Evolutionary conservation across 2,888 invertebrate species (phyloP).

Genomic region (Mesorhabditis sp.): DNA sequence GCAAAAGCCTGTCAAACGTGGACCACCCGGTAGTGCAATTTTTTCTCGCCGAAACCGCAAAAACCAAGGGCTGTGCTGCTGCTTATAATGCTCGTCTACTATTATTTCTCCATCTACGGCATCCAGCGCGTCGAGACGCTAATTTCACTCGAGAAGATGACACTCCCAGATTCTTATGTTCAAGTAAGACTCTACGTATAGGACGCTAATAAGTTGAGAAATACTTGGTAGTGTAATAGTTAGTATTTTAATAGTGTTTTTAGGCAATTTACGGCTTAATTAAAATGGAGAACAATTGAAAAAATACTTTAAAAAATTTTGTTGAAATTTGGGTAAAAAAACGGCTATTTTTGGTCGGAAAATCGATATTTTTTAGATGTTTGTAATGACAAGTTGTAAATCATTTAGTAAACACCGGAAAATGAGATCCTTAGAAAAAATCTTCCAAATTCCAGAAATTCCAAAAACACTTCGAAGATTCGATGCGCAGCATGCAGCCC

Average conservation of each 20-base stretch:
- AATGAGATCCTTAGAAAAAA: background rate
- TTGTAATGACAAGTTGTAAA: too few relatives aligned
- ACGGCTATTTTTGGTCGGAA: too few relatives aligned
- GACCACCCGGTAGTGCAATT: conserved; percentile 23
- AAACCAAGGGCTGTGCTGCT: conserved; percentile 14
- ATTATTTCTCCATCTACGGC: conserved; percentile 39
- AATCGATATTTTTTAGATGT: too few relatives aligned
- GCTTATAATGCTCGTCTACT: conserved; percentile 37
- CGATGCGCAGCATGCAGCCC: conserved; percentile 49
- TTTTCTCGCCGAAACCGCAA: background rate
- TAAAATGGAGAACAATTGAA: background rate
- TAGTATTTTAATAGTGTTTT: background rate
- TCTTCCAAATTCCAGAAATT: conserved; percentile 10
- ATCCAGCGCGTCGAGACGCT: conserved; percentile 42
- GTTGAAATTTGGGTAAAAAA: too few relatives aligned
- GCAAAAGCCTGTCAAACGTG: conserved; percentile 28
- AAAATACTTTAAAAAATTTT: too few relatives aligned
- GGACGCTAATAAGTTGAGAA: background rate
- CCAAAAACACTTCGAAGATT: conserved; percentile 34
- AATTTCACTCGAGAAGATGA: conserved; percentile 53
- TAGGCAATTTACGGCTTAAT: background rate
- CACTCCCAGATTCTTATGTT: conserved; percentile 51
- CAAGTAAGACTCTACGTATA: conserved; percentile 35
- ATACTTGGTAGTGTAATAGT: background rate
- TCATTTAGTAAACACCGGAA: too few relatives aligned